Evolutionary conservation across 2,888 invertebrate species (phyloP).

Genomic region (Stenchaetothrips biformis): DNA sequence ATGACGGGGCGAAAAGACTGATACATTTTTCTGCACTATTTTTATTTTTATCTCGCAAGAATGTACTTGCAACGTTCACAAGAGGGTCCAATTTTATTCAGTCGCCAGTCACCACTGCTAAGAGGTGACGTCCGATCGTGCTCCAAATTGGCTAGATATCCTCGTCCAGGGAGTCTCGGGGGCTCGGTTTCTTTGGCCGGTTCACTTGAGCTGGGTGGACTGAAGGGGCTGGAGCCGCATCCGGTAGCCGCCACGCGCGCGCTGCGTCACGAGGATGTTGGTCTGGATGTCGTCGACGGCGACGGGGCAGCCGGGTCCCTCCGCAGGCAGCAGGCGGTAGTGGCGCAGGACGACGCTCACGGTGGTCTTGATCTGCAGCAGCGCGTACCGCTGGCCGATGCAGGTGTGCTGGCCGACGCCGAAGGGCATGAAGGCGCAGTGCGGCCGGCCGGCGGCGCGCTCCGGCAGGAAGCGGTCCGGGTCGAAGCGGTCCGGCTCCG

Average conservation of each 20-base stretch:
- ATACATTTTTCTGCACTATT: too few relatives aligned
- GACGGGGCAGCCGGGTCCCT: neutral
- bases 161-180: too few relatives aligned
- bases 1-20: too few relatives aligned
- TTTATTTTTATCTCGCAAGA: too few relatives aligned
- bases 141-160: too few relatives aligned
- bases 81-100: too few relatives aligned
- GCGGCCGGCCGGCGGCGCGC: neutral
- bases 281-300: neutral
- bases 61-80: too few relatives aligned
- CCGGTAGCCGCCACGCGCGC: constrained; percentile 13
- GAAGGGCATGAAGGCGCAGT: neutral
- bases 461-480: neutral
- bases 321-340: constrained; percentile 12
- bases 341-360: constrained; percentile 1
- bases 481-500: neutral
- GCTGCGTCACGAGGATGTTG: constrained; percentile 7
- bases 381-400: constrained; percentile 20
- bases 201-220: neutral
- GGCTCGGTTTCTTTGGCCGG: too few relatives aligned
- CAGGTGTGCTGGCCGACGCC: constrained; percentile 8
- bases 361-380: constrained; percentile 16
- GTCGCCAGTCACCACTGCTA: too few relatives aligned
- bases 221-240: neutral
- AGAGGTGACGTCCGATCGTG: too few relatives aligned